Evolutionary conservation across 2,888 invertebrate genomes (phyloP).

Genomic region (Morpho deidamia): DNA sequence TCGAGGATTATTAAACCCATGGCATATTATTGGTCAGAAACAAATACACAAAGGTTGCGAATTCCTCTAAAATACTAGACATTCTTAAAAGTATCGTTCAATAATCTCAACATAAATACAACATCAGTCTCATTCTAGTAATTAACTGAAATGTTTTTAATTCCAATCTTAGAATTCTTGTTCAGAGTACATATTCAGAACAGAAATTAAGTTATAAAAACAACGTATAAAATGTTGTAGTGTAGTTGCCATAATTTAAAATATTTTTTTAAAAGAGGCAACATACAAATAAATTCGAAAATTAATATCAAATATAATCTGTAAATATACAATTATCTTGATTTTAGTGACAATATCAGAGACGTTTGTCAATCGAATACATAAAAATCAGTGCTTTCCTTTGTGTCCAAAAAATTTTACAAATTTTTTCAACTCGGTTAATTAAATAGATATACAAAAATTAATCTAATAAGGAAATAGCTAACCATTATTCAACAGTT

Average conservation of each 20-base stretch:
- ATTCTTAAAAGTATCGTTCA: not conserved
- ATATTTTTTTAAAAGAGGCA: conserved; percentile 35
- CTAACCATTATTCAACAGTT: too few relatives aligned
- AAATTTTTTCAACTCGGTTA: too few relatives aligned
- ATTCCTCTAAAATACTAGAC: not conserved
- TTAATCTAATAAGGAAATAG: too few relatives aligned
- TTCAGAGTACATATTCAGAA: not conserved
- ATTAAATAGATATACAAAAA: too few relatives aligned
- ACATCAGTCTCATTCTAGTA: conserved; percentile 62
- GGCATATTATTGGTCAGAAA: not conserved
- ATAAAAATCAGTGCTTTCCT: not conserved
- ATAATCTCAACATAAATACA: conserved; percentile 48
- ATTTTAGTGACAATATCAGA: not conserved
- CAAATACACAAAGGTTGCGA: not conserved
- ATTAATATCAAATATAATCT: not conserved
- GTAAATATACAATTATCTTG: too few relatives aligned
- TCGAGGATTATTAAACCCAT: not conserved
- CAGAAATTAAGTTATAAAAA: conserved; percentile 2
- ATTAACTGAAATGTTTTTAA: not conserved
- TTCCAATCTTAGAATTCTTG: conserved; percentile 2
- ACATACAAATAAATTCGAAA: conserved; percentile 18
- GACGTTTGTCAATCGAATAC: not conserved
- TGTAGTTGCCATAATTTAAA: conserved; percentile 35
- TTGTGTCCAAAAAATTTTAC: too few relatives aligned
- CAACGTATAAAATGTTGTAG: too few relatives aligned